These are phyloP conservation scores for Anser brachyrhynchus DNA, from an alignment of 2,113 vertebrate genomes.

Conservation along the genomic window DNA sequence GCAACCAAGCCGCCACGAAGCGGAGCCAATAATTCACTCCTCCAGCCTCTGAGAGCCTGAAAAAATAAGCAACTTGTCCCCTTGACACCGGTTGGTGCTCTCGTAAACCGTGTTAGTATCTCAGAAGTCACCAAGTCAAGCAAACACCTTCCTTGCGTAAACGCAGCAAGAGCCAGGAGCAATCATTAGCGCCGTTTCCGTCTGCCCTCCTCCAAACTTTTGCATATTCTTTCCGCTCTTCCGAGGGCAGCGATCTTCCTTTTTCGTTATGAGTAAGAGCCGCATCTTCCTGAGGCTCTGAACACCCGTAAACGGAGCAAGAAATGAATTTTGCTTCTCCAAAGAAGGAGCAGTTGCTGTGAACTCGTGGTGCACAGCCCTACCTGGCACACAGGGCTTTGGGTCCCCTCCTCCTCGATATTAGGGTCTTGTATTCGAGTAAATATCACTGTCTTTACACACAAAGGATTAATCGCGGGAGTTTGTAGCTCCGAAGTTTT, in stretches of 20 bases:
- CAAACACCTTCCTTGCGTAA: background rate
- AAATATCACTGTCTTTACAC: too few species aligned
- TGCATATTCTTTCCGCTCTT: background rate
- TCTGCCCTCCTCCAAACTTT: background rate
- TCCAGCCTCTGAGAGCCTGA: background rate
- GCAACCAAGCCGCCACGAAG: background rate
- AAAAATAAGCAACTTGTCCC: background rate
- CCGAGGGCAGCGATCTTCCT: background rate
- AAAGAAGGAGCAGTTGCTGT: too few species aligned
- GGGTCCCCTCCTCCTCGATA: too few species aligned
- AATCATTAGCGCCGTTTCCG: background rate
- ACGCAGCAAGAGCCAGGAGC: background rate
- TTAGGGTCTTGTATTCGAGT: too few species aligned
- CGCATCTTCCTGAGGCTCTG: background rate
- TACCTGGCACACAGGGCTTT: too few species aligned
- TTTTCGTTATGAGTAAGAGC: background rate
- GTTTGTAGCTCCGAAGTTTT: background rate
- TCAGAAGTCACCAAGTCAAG: background rate
- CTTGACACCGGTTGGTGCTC: background rate
- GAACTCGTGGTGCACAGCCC: too few species aligned
- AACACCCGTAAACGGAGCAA: rapidly evolving
- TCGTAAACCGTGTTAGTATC: background rate
- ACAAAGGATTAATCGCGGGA: background rate
- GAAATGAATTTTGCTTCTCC: background rate
- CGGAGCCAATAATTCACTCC: background rate